These are phyloP conservation scores for Erebia palarica DNA, from an alignment of 2,888 invertebrate species.

Conservation along the genomic window DNA sequence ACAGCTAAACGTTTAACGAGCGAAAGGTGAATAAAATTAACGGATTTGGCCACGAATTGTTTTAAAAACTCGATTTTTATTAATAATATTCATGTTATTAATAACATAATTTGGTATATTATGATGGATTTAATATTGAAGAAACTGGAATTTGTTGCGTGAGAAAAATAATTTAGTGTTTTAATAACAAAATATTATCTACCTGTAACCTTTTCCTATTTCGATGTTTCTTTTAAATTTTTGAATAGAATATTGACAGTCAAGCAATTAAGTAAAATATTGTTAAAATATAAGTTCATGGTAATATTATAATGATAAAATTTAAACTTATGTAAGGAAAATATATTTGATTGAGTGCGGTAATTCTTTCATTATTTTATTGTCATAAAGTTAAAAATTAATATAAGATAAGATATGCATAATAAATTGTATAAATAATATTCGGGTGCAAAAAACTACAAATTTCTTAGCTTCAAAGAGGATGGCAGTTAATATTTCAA, in stretches of 20 bases:
- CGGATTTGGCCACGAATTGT: not conserved
- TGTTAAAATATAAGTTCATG: not conserved
- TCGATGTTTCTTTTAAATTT: not conserved
- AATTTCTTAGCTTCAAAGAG: not conserved
- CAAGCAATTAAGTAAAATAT: not conserved
- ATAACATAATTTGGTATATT: conserved; percentile 14
- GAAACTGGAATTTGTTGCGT: conserved; percentile 1
- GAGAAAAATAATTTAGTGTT: conserved; percentile 4
- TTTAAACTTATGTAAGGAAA: no score
- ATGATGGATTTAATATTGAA: not conserved
- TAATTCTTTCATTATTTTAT: no score
- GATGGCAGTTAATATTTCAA: not conserved
- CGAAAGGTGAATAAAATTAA: conserved; percentile 22
- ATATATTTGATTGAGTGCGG: no score
- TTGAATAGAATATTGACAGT: not conserved
- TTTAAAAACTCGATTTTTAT: conserved; percentile 11
- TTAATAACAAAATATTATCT: not conserved
- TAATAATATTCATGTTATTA: conserved; percentile 6
- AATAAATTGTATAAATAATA: not conserved
- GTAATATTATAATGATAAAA: not conserved
- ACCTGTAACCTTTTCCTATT: not conserved
- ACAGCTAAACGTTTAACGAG: conserved; percentile 13
- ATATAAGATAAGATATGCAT: not conserved
- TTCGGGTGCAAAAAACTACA: not conserved
- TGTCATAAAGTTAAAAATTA: not conserved